These are phyloP conservation scores for Crepidodera aurea DNA, from an alignment of 2,888 invertebrate genomes.

Conservation along the genomic window DNA sequence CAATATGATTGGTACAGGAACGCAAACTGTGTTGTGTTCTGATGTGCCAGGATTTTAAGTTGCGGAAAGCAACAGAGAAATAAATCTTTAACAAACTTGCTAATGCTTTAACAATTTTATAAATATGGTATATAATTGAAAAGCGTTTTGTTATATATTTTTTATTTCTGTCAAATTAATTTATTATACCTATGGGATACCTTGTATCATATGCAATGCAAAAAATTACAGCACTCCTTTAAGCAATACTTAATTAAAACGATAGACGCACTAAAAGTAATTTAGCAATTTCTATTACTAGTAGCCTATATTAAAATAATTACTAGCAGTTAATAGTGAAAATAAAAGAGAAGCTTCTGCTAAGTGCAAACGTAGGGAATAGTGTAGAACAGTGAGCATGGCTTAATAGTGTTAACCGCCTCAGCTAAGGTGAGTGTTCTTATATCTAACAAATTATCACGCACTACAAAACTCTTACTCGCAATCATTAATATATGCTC, in stretches of 20 bases:
- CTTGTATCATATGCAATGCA: not conserved
- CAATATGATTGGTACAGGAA: too few relatives aligned
- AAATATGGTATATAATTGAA: too few relatives aligned
- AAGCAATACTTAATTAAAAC: not conserved
- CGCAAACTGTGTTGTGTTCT: too few relatives aligned
- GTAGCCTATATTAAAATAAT: not conserved
- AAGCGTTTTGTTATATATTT: too few relatives aligned
- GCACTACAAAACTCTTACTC: conserved; percentile 34
- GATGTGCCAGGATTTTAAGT: too few relatives aligned
- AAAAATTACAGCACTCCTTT: conserved; percentile 4
- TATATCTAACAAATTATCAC: conserved; percentile 34
- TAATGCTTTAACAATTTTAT: too few relatives aligned
- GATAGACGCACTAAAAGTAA: not conserved
- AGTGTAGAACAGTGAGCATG: conserved; percentile 37
- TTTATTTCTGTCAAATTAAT: too few relatives aligned
- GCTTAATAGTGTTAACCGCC: conserved; percentile 44
- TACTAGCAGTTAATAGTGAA: not conserved
- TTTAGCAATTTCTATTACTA: conserved; percentile 1
- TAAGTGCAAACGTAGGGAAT: conserved; percentile 16
- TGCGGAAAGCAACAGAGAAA: too few relatives aligned
- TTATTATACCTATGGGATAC: too few relatives aligned
- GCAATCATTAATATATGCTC: conserved; percentile 38
- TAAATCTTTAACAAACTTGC: too few relatives aligned
- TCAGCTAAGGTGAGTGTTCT: conserved; percentile 45
- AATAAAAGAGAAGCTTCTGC: conserved; percentile 6